Percentiles rank a stretch among this genome's conserved stretches.
These are phyloP conservation scores for Nannospalax galili DNA, from an alignment of 2,113 vertebrate genomes.

Conservation along the genomic window DNA sequence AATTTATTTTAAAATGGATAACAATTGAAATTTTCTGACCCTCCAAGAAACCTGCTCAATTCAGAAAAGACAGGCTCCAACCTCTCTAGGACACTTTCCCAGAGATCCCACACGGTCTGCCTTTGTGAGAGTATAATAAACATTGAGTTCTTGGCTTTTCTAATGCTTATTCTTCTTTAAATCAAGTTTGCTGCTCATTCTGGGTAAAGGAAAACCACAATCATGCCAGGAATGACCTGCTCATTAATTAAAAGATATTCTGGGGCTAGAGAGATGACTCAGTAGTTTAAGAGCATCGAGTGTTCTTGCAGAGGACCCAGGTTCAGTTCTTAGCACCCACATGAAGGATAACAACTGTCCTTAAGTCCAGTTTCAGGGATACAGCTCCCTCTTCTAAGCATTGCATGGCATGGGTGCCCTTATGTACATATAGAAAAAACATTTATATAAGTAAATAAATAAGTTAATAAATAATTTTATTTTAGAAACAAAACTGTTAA, in stretches of 20 bases:
- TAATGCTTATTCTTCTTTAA: conserved; percentile 43
- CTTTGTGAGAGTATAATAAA: conserved; percentile 61
- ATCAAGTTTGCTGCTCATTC: conserved; percentile 69
- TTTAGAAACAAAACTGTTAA: conserved; percentile 69
- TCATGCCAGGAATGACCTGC: conserved; percentile 64
- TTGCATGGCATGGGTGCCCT: too few relatives aligned
- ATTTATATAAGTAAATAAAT: too few relatives aligned
- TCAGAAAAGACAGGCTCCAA: conserved; percentile 56
- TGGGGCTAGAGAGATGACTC: not conserved
- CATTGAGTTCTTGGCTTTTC: conserved; percentile 66
- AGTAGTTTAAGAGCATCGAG: too few relatives aligned
- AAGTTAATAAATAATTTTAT: not conserved
- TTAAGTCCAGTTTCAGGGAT: too few relatives aligned
- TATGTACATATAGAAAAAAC: too few relatives aligned
- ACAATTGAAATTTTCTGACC: conserved; percentile 72
- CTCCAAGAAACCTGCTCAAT: conserved; percentile 62
- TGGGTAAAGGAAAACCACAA: conserved; percentile 45
- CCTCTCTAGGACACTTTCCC: conserved; percentile 40
- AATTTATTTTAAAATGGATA: conserved; percentile 80
- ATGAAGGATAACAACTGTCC: too few relatives aligned
- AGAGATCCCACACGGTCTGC: conserved; percentile 44
- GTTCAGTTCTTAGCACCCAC: too few relatives aligned
- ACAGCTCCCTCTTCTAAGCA: too few relatives aligned
- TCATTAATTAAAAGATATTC: conserved; percentile 67
- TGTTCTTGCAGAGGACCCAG: too few relatives aligned